phyloP scores from a whole-genome alignment of 2,888 invertebrate species.

The Antheraea yamamai region DNA sequence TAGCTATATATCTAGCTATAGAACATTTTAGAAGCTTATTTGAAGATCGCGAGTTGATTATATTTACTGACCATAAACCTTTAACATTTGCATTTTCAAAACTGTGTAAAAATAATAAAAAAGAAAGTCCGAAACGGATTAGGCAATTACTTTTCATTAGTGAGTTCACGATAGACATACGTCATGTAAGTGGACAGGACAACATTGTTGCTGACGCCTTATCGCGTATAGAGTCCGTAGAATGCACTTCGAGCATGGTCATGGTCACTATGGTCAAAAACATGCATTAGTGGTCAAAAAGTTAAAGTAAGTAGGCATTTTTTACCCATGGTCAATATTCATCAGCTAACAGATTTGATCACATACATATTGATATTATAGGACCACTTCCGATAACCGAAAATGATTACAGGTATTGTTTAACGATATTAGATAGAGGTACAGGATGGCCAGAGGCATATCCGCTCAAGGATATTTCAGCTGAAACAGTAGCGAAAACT shows the following conservation, averaged over 20 bases:
- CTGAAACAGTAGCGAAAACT: too few species aligned
- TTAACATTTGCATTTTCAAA: not conserved
- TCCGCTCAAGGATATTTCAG: too few species aligned
- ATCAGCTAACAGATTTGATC: too few species aligned
- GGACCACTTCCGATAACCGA: too few species aligned
- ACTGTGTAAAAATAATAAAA: not conserved
- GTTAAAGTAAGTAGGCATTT: too few species aligned
- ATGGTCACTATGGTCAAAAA: too few species aligned
- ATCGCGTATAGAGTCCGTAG: not conserved
- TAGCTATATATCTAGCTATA: not conserved
- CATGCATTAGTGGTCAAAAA: too few species aligned
- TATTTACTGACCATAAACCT: not conserved
- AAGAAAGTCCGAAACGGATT: constrained; percentile 19
- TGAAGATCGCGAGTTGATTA: not conserved
- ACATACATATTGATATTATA: too few species aligned
- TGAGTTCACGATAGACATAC: constrained; percentile 13
- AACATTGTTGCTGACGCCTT: not conserved
- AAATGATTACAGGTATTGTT: too few species aligned
- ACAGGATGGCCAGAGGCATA: too few species aligned
- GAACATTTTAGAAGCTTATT: not conserved
- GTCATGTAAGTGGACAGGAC: not conserved
- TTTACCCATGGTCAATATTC: too few species aligned
- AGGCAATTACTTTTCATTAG: constrained; percentile 21
- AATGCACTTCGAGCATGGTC: not conserved
- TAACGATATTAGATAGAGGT: too few species aligned